Evolutionary conservation across 2,888 invertebrate genomes (phyloP).

Genomic region (Abrostola tripartita): DNA sequence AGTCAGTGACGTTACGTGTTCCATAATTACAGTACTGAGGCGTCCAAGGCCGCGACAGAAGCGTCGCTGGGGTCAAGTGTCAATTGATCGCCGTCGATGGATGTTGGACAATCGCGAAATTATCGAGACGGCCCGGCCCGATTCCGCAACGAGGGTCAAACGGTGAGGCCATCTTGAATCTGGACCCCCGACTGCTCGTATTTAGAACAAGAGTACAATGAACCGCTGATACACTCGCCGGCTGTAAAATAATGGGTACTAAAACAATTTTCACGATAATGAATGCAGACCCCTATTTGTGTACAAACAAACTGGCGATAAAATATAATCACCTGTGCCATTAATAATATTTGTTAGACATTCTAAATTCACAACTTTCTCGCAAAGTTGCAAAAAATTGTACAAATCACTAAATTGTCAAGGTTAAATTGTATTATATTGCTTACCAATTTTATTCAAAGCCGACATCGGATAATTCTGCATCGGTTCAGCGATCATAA

Average conservation of each 20-base stretch:
- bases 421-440: constrained; percentile 45
- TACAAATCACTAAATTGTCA: constrained; percentile 36
- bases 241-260: constrained; percentile 42
- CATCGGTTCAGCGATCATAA: constrained; percentile 63
- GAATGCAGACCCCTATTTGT: constrained; percentile 23
- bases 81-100: constrained; percentile 83
- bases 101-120: constrained; percentile 80
- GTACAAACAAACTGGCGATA: constrained; percentile 16
- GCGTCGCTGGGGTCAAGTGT: constrained; percentile 83
- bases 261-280: constrained; percentile 32
- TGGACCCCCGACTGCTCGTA: constrained; percentile 70
- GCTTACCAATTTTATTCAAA: constrained; percentile 44
- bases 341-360: constrained; percentile 3
- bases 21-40: constrained; percentile 72
- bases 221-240: constrained; percentile 56
- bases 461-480: constrained; percentile 54
- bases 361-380: constrained; percentile 27
- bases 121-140: constrained; percentile 69
- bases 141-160: constrained; percentile 83
- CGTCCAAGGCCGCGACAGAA: constrained; percentile 80
- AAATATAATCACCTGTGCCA: neutral
- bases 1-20: constrained; percentile 65
- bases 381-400: constrained; percentile 29
- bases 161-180: constrained; percentile 80
- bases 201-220: constrained; percentile 72